These are phyloP conservation scores for Zenarchopterus dispar DNA, from an alignment of 2,797 vertebrate genomes.

Conservation along the genomic window DNA sequence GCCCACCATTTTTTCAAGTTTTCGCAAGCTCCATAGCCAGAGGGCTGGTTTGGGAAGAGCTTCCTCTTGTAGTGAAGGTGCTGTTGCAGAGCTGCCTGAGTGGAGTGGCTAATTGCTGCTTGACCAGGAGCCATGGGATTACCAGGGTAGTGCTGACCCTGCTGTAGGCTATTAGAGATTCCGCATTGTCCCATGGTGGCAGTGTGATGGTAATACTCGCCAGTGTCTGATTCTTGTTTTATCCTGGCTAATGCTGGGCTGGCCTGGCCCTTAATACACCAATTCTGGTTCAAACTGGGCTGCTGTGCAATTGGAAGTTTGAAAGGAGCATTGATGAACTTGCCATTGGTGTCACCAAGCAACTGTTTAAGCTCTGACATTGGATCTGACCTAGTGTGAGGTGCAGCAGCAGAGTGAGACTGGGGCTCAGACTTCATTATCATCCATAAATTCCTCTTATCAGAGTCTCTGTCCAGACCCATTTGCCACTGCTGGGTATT, in stretches of 20 bases:
- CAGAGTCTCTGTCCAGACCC: slow-evolving; percentile 60
- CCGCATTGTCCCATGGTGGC: slow-evolving; percentile 73
- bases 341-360: slow-evolving; percentile 85
- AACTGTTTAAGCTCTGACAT: slow-evolving; percentile 96
- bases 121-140: slow-evolving; percentile 75
- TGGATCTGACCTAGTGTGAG: slow-evolving; percentile 83
- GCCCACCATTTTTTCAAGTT: slow-evolving; percentile 90
- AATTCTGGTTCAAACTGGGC: slow-evolving; percentile 71
- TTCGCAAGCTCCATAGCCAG: slow-evolving; percentile 72
- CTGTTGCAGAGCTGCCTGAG: slow-evolving; percentile 94
- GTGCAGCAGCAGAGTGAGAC: slow-evolving; percentile 63
- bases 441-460: slow-evolving; percentile 79
- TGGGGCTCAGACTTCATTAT: slow-evolving; percentile 75
- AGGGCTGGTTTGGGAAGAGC: slow-evolving; percentile 90
- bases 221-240: slow-evolving; percentile 80
- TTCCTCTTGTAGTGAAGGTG: slow-evolving; percentile 96
- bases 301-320: slow-evolving; percentile 84
- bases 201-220: slow-evolving; percentile 72
- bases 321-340: slow-evolving; percentile 86
- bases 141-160: slow-evolving; percentile 66
- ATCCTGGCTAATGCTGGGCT: slow-evolving; percentile 63
- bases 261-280: slow-evolving; percentile 57
- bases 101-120: slow-evolving; percentile 87
- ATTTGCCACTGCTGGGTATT: slow-evolving; percentile 74
- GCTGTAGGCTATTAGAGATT: slow-evolving; percentile 79